Conservation (phyloP, 2,888 invertebrate species). For the Gortyna flavago region DNA sequence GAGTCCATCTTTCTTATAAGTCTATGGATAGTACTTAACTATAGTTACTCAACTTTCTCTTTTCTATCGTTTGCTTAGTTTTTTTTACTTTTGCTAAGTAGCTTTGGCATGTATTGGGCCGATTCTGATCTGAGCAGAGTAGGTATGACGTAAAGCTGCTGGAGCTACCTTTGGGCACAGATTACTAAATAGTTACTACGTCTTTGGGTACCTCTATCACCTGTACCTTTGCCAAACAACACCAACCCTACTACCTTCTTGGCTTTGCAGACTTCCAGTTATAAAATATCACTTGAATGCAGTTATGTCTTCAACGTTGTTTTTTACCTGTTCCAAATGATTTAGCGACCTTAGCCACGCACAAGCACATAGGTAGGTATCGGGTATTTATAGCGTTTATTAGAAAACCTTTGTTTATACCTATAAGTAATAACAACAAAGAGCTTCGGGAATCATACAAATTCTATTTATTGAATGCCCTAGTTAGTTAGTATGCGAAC, state of each 20-base stretch:
- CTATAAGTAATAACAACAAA: slow-evolving; percentile 52
- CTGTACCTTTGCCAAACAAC: neutral
- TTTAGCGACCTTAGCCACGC: neutral
- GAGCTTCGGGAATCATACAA: slow-evolving; percentile 56
- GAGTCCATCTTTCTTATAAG: too few relatives aligned
- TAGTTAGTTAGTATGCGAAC: slow-evolving; percentile 59
- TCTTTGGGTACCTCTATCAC: neutral
- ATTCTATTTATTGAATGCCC: slow-evolving; percentile 60
- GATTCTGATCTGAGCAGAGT: neutral
- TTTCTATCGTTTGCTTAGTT: neutral
- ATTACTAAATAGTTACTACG: too few relatives aligned
- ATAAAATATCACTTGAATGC: neutral
- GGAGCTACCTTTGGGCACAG: neutral
- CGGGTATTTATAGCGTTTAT: neutral
- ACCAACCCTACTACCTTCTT: neutral
- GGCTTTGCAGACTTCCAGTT: neutral
- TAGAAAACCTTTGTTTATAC: slow-evolving; percentile 37
- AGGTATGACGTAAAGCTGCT: neutral
- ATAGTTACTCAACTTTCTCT: neutral
- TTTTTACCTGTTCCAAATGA: neutral
- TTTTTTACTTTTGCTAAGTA: neutral
- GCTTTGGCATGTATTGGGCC: neutral
- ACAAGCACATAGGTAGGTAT: neutral
- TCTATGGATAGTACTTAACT: too few relatives aligned
- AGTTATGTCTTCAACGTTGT: neutral